Conservation (phyloP, 2,113 vertebrate species). For the Zootoca vivipara region DNA sequence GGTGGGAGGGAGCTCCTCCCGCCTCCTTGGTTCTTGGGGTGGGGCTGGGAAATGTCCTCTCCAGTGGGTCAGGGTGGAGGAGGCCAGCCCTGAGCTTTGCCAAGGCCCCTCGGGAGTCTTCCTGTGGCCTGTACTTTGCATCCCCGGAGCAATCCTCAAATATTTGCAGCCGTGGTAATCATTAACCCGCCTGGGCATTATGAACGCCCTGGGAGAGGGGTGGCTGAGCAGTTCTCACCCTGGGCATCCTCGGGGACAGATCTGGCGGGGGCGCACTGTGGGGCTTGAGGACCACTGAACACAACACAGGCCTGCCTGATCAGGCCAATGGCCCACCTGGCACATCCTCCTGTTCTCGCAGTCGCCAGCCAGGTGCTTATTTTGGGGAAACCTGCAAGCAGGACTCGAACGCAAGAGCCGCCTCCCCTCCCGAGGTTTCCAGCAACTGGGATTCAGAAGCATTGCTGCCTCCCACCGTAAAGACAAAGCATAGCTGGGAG, state of each 20-base stretch:
- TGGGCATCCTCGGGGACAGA: not conserved
- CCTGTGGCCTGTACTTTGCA: constrained; percentile 17
- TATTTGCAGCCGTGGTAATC: constrained; percentile 34
- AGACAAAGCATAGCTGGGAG: too few relatives aligned
- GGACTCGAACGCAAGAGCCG: too few relatives aligned
- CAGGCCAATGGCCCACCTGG: not conserved
- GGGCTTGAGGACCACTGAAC: not conserved
- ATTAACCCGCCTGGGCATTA: constrained; percentile 23
- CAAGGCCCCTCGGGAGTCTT: not conserved
- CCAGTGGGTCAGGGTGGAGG: not conserved
- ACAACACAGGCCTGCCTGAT: not conserved
- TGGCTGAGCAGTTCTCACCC: not conserved
- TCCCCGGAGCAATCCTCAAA: constrained; percentile 12
- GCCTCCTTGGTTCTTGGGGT: too few relatives aligned
- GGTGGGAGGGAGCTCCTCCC: not conserved
- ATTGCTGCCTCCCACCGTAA: not conserved
- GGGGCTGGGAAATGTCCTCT: too few relatives aligned
- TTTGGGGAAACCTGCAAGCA: too few relatives aligned
- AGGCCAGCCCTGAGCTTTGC: not conserved
- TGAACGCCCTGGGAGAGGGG: not conserved
- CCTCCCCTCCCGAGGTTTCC: not conserved
- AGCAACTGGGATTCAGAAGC: not conserved
- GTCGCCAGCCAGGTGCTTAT: too few relatives aligned
- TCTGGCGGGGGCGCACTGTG: not conserved
- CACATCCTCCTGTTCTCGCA: too few relatives aligned